A percentile compares a stretch with the other conserved stretches of the same genome.
Conservation (phyloP, 2,888 invertebrate species). For the Ectemnius cavifrons region DNA sequence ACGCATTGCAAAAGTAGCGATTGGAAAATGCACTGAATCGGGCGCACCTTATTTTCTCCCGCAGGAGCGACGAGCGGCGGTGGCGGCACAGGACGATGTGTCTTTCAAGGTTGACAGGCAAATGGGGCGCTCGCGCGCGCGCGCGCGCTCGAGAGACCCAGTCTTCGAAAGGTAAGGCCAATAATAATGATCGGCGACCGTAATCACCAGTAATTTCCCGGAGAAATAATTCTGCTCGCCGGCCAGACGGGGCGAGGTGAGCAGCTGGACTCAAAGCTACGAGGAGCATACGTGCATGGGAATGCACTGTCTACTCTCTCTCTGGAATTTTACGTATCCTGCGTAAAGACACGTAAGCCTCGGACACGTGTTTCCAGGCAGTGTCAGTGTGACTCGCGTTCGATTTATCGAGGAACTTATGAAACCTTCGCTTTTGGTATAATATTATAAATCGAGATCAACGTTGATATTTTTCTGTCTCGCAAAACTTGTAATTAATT, state of each 20-base stretch:
- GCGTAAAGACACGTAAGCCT: constrained; percentile 14
- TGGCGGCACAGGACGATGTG: constrained; percentile 41
- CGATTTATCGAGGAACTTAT: too few relatives aligned
- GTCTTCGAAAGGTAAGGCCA: constrained; percentile 54
- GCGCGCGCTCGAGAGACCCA: constrained; percentile 14
- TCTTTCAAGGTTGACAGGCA: constrained; percentile 53
- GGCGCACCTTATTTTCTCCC: constrained; percentile 20
- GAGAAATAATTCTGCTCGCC: constrained; percentile 51
- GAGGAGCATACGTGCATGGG: background rate
- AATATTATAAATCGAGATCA: too few relatives aligned
- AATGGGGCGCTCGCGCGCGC: constrained; percentile 38
- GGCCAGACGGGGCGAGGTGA: constrained; percentile 37
- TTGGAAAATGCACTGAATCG: background rate
- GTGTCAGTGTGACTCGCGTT: too few relatives aligned
- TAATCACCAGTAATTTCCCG: constrained; percentile 59
- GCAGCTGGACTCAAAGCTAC: constrained; percentile 14
- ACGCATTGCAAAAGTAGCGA: background rate
- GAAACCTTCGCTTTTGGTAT: too few relatives aligned
- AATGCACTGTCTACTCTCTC: too few relatives aligned
- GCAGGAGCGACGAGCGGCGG: constrained; percentile 18
- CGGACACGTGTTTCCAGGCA: background rate
- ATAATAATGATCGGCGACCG: constrained; percentile 56
- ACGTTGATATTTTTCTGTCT: too few relatives aligned
- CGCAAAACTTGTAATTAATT: too few relatives aligned
- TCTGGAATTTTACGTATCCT: constrained; percentile 23